Evolutionary conservation across 2,797 vertebrate genomes (phyloP), one percentile per base, ranked within the genome.

Genomic region (Anas bahamensis): DNA sequence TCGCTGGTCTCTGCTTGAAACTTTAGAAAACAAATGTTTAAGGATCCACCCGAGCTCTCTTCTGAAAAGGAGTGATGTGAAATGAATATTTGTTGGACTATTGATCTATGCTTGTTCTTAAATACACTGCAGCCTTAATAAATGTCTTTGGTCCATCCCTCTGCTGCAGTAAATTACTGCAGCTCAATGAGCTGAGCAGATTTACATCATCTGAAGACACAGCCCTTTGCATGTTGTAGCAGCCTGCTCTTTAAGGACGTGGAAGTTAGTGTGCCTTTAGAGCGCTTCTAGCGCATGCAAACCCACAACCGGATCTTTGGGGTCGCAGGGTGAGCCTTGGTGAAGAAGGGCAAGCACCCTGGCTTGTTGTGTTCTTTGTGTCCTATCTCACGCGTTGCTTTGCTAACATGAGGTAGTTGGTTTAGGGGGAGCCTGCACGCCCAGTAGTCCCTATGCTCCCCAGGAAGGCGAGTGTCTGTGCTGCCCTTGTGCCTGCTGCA

Each of bases 51-150:
- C 92, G 93, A 92, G 94, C 88, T 89, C 91, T 73, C 56, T 84
- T 89, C 80, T 91, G 83, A 89, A 79, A 94, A 89, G 83, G 39
- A 83, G 76, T 56, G 74, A 86, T 91, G 88, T 81, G 91, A 93
- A 96, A 93, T 94, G 88, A 91, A 50, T 94, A 88, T 96, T 95
- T 95, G 87, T 92, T 82, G 88, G 70, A 48, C 64, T 96, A 95
- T 96, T 88, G 96, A 96, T 93, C 94, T 93, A 63, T 28, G 19
- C 87, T 96, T 92, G 91, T 91, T 88, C 89, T 96, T 95, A 94
- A 96, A 95, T 84, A 96, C 82, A 88, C 88, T 88, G 83, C 83
- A 96, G 89, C 88, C 66, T 90, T 91, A 92, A 94, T 89, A 94
- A 81, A 93, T 93, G 89, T 46, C 76, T 94, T 64, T 83, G 83